Evolutionary conservation across 1,140 invertebrate genomes (phyloP), one percentile per base, ranked within the genome.

Genomic region (Arion vulgaris): DNA sequence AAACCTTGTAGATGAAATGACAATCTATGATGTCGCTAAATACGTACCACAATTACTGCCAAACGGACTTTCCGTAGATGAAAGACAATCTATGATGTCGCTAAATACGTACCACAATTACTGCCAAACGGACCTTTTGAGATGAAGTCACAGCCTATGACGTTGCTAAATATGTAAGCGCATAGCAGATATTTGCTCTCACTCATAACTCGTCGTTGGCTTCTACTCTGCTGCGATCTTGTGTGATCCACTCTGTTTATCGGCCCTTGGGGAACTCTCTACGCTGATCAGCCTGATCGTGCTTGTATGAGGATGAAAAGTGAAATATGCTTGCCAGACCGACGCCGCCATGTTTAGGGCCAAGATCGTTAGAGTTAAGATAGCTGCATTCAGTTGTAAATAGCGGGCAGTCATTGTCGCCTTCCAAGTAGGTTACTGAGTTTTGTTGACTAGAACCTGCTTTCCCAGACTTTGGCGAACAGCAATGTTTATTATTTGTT

Each of bases 71-170:
- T 45, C 5, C 41, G 41, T 45, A 45, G 5, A 15, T 45, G 41
- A 45, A 45, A 45, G 15, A 45, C 5, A 45, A 7, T 7, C 41
- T 45, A 15, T 5, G 5, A 5, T 45, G 41, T 45, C 5, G 41
- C 15, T 7, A 15, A 7, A 7, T 45, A 51, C 74, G 9, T 76
- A 76, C 74, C 74, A 23, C 34, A 7, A 53, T 76, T 76, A 32
- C 32, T 49, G 23, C 74, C 74, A 49, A 49, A 76, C 23, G 74
- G 74, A 11, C 74, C 74, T 19, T 4, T 51, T 26, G n/a, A 76
- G 41, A 53, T 53, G 26, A 49, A 32, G 49, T 76, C 49, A 36
- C 1, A 5, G 9, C 74, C 74, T 4, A 76, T 51, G 49, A 53
- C 34, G 28, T 76, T 32, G 11, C 34, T 49, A 38, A 51, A 76